A percentile compares a stretch with the other conserved stretches of the same genome.
phyloP scores from a whole-genome alignment of 2,888 invertebrate genomes.

The Sacculina carcini region DNA sequence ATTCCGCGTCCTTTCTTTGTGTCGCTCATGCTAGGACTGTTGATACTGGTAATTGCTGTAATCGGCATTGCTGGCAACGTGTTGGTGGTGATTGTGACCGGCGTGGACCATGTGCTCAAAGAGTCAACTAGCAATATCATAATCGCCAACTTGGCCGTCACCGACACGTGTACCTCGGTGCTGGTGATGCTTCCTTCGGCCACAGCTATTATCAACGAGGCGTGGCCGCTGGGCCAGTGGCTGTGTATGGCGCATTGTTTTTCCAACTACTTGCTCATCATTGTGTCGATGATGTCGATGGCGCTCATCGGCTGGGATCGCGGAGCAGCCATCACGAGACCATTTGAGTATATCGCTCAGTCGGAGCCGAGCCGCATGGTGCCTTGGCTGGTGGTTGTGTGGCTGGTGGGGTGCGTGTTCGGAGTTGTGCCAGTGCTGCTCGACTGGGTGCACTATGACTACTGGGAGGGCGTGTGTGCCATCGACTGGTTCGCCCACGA shows the following conservation, averaged over 20 bases:
- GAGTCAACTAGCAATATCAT: constrained; percentile 5
- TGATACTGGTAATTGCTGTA: too few relatives aligned
- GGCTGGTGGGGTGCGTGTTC: neutral
- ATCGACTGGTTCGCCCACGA: constrained; percentile 6
- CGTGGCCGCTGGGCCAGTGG: constrained; percentile 5
- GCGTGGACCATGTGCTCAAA: neutral
- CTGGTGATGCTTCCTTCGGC: constrained; percentile 7
- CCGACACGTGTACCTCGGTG: constrained; percentile 5
- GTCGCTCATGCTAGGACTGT: too few relatives aligned
- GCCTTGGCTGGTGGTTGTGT: neutral
- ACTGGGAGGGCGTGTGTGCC: constrained; percentile 8
- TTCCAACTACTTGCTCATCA: constrained; percentile 6
- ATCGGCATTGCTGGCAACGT: constrained; percentile 6
- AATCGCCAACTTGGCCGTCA: constrained; percentile 6
- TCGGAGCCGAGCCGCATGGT: neutral
- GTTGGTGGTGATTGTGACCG: neutral
- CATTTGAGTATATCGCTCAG: neutral
- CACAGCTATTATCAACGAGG: neutral
- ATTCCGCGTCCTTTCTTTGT: too few relatives aligned
- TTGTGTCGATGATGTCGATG: constrained; percentile 6
- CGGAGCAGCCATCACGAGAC: constrained; percentile 1
- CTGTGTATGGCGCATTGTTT: constrained; percentile 4
- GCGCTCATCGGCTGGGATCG: constrained; percentile 6
- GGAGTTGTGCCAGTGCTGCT: neutral
- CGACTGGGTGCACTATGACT: constrained; percentile 4